Percentiles rank a stretch among this genome's conserved stretches.
Conservation (phyloP, 2,888 invertebrate genomes). For the Acholoe squamosa region DNA sequence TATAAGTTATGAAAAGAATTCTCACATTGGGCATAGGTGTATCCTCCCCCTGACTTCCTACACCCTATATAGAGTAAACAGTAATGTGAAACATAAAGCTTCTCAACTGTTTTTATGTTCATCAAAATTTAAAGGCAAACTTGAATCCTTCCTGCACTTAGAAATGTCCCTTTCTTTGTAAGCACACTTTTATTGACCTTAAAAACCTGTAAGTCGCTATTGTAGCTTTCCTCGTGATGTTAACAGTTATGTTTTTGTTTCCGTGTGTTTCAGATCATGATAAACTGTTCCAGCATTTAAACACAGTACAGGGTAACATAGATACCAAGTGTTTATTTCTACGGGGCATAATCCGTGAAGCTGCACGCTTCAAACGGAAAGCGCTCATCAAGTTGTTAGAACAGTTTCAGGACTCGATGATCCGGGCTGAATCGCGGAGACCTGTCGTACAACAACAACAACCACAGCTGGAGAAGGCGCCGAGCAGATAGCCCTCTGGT, state of each 20-base stretch:
- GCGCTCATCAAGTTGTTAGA: conserved; percentile 66
- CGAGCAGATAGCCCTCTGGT: background rate
- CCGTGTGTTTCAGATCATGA: conserved; percentile 71
- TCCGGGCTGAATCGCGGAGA: conserved; percentile 36
- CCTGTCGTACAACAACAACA: background rate
- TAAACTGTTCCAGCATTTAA: conserved; percentile 76
- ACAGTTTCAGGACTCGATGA: conserved; percentile 67
- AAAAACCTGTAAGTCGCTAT: no score
- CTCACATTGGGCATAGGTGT: no score
- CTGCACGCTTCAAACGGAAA: conserved; percentile 75
- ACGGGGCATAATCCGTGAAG: conserved; percentile 78
- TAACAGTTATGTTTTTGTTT: background rate
- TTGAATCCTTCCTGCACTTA: no score
- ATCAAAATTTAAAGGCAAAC: no score
- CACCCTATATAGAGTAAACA: no score
- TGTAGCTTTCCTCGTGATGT: no score
- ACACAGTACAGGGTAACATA: conserved; percentile 76
- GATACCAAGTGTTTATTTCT: conserved; percentile 77
- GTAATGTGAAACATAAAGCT: no score
- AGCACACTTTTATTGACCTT: no score
- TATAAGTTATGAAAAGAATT: no score
- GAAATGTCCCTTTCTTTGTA: no score
- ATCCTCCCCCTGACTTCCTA: no score
- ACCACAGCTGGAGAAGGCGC: background rate
- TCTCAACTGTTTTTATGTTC: no score